A percentile compares a stretch with the other conserved stretches of the same genome.
Conservation (phyloP, 2,797 vertebrate genomes). For the Pseudotriccus pelzelni region DNA sequence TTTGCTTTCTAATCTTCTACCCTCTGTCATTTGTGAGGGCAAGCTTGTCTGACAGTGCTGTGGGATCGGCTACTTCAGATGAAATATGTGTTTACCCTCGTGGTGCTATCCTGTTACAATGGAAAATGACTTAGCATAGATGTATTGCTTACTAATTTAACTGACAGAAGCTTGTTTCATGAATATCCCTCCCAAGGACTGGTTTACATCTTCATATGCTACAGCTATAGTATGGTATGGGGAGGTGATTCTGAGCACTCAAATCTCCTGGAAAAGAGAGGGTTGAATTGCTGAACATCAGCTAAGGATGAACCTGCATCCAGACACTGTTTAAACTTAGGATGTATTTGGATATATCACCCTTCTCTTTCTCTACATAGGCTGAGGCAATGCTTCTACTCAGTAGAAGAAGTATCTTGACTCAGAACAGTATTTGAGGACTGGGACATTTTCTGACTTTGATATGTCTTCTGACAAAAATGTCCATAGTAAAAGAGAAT, state of each 20-base stretch:
- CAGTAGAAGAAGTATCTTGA: neutral
- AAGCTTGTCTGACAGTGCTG: neutral
- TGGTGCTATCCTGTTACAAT: constrained; percentile 30
- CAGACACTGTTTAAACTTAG: neutral
- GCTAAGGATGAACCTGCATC: neutral
- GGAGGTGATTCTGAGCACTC: neutral
- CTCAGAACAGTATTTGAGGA: neutral
- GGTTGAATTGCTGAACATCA: neutral
- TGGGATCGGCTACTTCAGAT: neutral
- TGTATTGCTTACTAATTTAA: neutral
- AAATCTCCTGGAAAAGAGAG: neutral
- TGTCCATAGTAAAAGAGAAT: neutral
- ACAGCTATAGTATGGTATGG: neutral
- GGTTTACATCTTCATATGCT: constrained; percentile 11
- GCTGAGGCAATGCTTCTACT: neutral
- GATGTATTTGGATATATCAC: neutral
- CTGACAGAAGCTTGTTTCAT: neutral
- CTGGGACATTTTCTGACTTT: neutral
- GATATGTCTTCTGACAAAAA: neutral
- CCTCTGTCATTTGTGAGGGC: neutral
- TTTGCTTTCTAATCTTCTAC: neutral
- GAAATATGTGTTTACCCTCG: neutral
- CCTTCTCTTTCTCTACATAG: neutral
- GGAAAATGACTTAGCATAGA: neutral
- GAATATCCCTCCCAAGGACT: neutral